Evolutionary conservation across 2,888 invertebrate genomes (phyloP), one percentile per base, ranked within the genome.

Genomic region (Lepidocyrtoides sp.): DNA sequence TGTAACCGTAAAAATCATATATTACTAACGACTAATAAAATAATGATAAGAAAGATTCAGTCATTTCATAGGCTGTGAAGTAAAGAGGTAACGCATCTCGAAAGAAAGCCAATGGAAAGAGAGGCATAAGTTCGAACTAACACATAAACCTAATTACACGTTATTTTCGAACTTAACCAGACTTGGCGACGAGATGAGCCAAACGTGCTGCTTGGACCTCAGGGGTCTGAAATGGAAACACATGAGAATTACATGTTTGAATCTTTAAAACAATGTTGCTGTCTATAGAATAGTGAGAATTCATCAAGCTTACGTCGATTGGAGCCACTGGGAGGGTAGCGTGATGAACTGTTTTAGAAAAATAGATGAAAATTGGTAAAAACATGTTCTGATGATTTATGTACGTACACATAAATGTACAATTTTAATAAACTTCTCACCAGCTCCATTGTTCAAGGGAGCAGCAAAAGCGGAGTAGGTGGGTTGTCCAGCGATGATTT

Each of bases 271-370:
- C n/a, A n/a, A n/a, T n/a, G n/a, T n/a, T n/a, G n/a, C n/a, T n/a
- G n/a, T n/a, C n/a, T n/a, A n/a, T n/a, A n/a, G n/a, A n/a, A n/a
- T n/a, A n/a, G n/a, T n/a, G n/a, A n/a, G n/a, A n/a, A n/a, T n/a
- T n/a, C 26, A 48, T 48, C 14, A 8, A 48, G n/a, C 26, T 54
- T 54, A 91, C 92, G 75, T 93, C 92, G 4, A 75, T 84, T 75
- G 86, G 86, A 44, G 91, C 89, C 20, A 91, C 36, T 83, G 93
- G 93, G 48, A 93, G 91, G 8, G 63, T 60, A 36, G 92, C 92
- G 57, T 75, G 23, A 60, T 93, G 92, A 23, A 93, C 92, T 69
- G 90, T 26, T n/a, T 7, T 12, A 26, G 0, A 10, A 60, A 32
- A n/a, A 66, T 4, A 32, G 1, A 32, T 2, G 14, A 66, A 66